These are phyloP conservation scores for Crotalus horridus DNA, from an alignment of 2,113 vertebrate genomes.

Conservation along the genomic window DNA sequence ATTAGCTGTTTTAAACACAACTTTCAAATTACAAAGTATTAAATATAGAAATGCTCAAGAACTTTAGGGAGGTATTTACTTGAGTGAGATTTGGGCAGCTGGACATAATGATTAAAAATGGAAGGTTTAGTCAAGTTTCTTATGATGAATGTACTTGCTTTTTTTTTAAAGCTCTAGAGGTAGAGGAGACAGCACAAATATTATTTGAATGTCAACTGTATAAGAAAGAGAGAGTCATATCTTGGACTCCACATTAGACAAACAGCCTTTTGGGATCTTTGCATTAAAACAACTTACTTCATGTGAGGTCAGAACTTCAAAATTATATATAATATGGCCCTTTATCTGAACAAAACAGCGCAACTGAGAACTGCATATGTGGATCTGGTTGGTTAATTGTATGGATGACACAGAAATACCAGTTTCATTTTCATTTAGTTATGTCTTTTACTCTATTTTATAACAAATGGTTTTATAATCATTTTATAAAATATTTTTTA, in stretches of 20 bases:
- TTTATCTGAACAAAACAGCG: neutral
- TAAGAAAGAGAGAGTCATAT: neutral
- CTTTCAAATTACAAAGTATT: neutral
- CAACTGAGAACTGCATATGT: neutral
- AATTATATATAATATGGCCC: neutral
- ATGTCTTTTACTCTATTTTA: neutral
- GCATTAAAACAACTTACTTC: neutral
- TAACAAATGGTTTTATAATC: neutral
- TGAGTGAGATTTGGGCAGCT: neutral
- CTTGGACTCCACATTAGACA: neutral
- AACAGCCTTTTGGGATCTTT: neutral
- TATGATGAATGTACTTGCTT: neutral
- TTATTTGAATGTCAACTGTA: neutral
- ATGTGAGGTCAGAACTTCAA: neutral
- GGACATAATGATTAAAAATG: neutral
- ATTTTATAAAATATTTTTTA: neutral
- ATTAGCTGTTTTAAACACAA: neutral
- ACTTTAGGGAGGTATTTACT: neutral
- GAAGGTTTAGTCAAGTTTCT: neutral
- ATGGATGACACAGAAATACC: neutral
- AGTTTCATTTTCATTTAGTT: neutral
- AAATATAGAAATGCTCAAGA: neutral
- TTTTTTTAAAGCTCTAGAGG: neutral
- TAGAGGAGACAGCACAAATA: neutral
- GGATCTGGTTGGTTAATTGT: neutral